A percentile compares a stretch with the other conserved stretches of the same genome.
Conservation (phyloP, 2,888 invertebrate genomes). For the Loripinus fragilis region DNA sequence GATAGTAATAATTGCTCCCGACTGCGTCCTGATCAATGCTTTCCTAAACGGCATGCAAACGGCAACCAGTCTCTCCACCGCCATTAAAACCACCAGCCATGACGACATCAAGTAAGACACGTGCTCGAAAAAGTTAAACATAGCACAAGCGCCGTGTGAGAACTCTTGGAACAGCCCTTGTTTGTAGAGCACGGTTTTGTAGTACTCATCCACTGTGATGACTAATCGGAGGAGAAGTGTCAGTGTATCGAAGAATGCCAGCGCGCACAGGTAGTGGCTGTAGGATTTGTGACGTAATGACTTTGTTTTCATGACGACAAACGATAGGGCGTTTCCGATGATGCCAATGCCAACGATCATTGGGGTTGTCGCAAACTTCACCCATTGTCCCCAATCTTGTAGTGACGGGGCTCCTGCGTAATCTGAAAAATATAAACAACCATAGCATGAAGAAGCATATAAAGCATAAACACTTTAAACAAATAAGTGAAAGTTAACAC, state of each 20-base stretch:
- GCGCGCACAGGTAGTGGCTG: slow-evolving; percentile 78
- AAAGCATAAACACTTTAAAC: no score
- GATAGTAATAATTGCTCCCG: slow-evolving; percentile 74
- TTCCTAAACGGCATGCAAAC: slow-evolving; percentile 79
- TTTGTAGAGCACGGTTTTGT: slow-evolving; percentile 14
- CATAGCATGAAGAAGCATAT: no score
- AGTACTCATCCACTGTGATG: slow-evolving; percentile 63
- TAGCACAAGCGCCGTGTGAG: slow-evolving; percentile 73
- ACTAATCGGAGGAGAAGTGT: slow-evolving; percentile 70
- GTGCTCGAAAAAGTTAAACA: slow-evolving; percentile 74
- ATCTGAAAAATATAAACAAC: not conserved
- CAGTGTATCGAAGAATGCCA: slow-evolving; percentile 79
- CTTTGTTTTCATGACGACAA: slow-evolving; percentile 79
- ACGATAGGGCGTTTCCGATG: slow-evolving; percentile 78
- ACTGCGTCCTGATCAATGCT: slow-evolving; percentile 71
- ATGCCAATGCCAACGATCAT: slow-evolving; percentile 75
- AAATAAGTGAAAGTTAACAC: no score
- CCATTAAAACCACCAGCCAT: slow-evolving; percentile 81
- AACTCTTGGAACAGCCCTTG: slow-evolving; percentile 62
- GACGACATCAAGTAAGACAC: slow-evolving; percentile 79
- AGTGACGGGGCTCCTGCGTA: not conserved
- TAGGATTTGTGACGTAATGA: slow-evolving; percentile 78
- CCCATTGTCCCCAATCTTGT: slow-evolving; percentile 73
- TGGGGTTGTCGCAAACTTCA: slow-evolving; percentile 74
- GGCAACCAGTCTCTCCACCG: slow-evolving; percentile 77